Evolutionary conservation across 2,113 vertebrate genomes (phyloP), one percentile per base, ranked within the genome.

Genomic region (Onychostoma macrolepis): DNA sequence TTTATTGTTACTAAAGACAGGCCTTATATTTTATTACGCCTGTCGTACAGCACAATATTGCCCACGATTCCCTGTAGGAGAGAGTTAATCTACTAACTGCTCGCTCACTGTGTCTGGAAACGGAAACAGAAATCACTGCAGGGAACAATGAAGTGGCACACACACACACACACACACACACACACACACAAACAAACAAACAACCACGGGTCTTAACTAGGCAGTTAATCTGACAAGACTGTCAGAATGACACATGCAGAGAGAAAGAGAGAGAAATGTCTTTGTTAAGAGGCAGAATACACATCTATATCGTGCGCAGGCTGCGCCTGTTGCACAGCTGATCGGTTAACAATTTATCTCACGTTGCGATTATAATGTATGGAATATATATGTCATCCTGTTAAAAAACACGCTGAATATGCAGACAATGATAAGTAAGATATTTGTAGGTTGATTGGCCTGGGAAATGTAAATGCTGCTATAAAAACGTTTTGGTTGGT

Each of bases 221-320:
- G 83, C 33, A 78, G 80, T 86, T 84, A 83, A 86, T 86, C 84
- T 80, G 83, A 85, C 50, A 53, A 63, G 61, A 72, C 77, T 88
- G 87, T 85, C 83, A 85, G 77, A 78, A 56, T 85, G 83, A 80
- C 83, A 85, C 78, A 67, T 76, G 30, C 67, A n/a, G 72, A 65
- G 84, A n/a, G 71, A 26, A 65, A 24, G 80, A 33, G 67, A 61
- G 33, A 83, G 58, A 48, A 48, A 53, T 83, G 80, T 83, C 79
- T 81, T 81, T 81, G 79, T 81, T 81, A 21, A 45, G 58, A 30
- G n/a, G 58, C 56, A 81, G 56, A 65, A 63, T 45, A 41, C 56
- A 28, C 38, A 45, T 81, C 56, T 43, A 81, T 36, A n/a, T 81
- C 12, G 24, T 24, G 17, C 1, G 10, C 76, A 12, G 28, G 1